phyloP scores from a whole-genome alignment of 2,113 vertebrate species.

The Vidua macroura region DNA sequence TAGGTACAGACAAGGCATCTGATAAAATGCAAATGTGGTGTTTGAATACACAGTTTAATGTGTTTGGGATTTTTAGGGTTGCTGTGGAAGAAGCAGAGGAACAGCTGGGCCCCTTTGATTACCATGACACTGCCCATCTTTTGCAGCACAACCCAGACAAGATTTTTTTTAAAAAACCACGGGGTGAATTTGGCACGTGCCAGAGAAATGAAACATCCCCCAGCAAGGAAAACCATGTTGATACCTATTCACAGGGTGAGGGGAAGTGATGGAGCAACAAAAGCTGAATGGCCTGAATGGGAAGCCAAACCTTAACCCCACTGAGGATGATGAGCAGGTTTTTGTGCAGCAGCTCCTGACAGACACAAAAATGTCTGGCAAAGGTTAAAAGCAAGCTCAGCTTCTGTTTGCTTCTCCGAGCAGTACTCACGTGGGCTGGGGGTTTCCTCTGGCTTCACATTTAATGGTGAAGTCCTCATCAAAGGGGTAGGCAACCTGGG shows the following conservation, averaged over 20 bases:
- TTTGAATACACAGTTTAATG: background rate
- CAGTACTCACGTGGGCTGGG: constrained; percentile 84
- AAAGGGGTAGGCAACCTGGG: constrained; percentile 89
- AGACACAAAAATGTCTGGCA: background rate
- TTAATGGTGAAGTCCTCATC: constrained; percentile 89
- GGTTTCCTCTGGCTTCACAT: constrained; percentile 93
- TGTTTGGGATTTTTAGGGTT: background rate
- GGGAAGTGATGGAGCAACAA: background rate
- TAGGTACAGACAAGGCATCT: background rate
- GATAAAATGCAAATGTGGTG: background rate
- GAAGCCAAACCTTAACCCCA: background rate
- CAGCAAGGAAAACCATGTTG: background rate
- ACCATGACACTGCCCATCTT: background rate
- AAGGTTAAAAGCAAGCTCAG: background rate
- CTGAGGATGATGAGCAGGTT: background rate
- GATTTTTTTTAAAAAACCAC: background rate
- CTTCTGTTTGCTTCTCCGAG: background rate
- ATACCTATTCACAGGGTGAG: background rate
- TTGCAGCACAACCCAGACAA: background rate
- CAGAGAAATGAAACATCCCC: background rate
- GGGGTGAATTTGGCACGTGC: background rate
- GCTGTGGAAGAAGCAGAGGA: background rate
- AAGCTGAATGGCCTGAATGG: background rate
- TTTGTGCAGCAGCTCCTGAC: background rate
- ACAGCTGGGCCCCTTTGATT: background rate